Evolutionary conservation across 1,140 invertebrate genomes (phyloP), one percentile per base, ranked within the genome.

Genomic region (Sesamia nonagrioides): DNA sequence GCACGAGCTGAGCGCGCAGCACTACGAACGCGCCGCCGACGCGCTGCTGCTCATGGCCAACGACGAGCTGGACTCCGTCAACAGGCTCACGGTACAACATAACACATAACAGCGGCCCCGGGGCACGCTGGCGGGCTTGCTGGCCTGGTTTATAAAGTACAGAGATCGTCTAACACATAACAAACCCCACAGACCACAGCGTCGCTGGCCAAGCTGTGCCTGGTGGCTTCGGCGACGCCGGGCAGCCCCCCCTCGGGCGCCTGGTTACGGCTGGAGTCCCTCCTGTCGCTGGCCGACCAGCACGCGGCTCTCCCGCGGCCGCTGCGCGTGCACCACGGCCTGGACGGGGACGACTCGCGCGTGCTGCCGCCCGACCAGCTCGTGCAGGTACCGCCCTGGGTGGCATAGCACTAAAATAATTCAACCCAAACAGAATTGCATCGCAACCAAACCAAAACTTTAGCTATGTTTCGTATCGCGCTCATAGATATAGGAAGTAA

Each of bases 171-270:
- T 27, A 27, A 27, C 27, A 27, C 27, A n/a, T n/a, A 27, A 27
- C 3, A 15, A 9, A 27, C 18, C 9, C 2, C 13, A 2, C 88
- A 96, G 96, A 97, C 97, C 0, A 96, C 97, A 93, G 93, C 97
- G 0, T 97, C 97, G 8, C 89, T 98, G 8, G 95, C 96, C 6
- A 98, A 98, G 92, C 90, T 98, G 75, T 94, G 93, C 81, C 81
- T 89, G 4, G 66, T 87, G 35, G 92, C 89, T 5, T 79, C 86
- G 4, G 92, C 92, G 9, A 85, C 82, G 17, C 68, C 27, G 27
- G 77, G 68, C 0, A 42, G 35, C 9, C 54, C 61, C 9, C 9
- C 48, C 0, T n/a, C 82, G 1, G 88, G 80, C 1, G 52, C 79
- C 15, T 80, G 80, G 80, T 79, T 37, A 0, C 72, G 77, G 15